phyloP scores from a whole-genome alignment of 2,113 vertebrate genomes.

The Charina bottae region DNA sequence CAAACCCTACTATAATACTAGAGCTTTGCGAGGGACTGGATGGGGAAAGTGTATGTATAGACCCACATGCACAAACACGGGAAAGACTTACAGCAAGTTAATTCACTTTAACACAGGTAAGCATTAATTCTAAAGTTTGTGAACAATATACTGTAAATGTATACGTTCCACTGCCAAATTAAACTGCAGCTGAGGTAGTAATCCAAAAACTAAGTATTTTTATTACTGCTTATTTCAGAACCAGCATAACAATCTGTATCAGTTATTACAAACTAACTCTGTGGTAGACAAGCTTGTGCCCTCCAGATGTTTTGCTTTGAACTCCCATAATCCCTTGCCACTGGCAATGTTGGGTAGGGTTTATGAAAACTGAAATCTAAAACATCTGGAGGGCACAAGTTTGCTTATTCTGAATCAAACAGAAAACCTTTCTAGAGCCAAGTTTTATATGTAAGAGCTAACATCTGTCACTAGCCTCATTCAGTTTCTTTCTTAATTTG shows the following conservation, averaged over 20 bases:
- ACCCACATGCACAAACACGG: background rate
- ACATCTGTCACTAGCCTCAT: background rate
- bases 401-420: background rate
- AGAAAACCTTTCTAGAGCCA: background rate
- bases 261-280: conserved; percentile 39
- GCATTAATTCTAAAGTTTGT: conserved; percentile 6
- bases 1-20: conserved; percentile 21
- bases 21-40: conserved; percentile 36
- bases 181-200: conserved; percentile 37
- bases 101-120: conserved; percentile 22
- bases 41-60: background rate
- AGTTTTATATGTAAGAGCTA: background rate
- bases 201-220: conserved; percentile 33
- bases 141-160: background rate
- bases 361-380: background rate
- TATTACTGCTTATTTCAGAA: conserved; percentile 23
- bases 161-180: conserved; percentile 15
- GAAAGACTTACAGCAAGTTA: conserved; percentile 6
- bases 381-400: background rate
- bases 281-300: background rate
- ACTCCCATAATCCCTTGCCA: background rate
- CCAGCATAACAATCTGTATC: conserved; percentile 38
- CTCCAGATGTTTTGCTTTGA: background rate
- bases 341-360: background rate
- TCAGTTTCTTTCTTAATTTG: conserved; percentile 41